Evolutionary conservation across 2,888 invertebrate species (phyloP), one percentile per base, ranked within the genome.

Genomic region (Drosophila hamatofila): DNA sequence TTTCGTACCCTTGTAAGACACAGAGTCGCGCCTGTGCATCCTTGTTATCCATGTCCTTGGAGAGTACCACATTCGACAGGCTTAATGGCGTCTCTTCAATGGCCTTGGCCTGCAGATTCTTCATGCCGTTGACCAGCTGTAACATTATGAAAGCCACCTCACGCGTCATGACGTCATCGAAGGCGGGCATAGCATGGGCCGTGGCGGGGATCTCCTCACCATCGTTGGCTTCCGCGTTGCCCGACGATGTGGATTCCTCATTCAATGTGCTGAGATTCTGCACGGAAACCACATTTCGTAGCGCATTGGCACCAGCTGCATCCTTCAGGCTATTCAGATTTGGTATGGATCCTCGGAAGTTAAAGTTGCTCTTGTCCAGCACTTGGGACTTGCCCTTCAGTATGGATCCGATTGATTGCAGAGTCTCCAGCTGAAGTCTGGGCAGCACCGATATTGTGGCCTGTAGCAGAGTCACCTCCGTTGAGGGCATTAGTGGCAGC

Each of bases 41-140:
- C 84, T 94, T 94, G 70, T 93, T 93, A 58, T 95, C 95, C 77
- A 94, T 92, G 81, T 94, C 97, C 87, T 95, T 95, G 78, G 96
- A 94, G 8, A 97, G 94, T 12, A 97, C 94, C 80, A 97, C 96
- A 76, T 96, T 96, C 37, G 95, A 95, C 66, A 97, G 92, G 73
- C 95, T 94, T 52, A 95, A 94, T 0, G 96, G 95, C 39, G 96
- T 94, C 83, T 97, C 97, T 90, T 97, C 97, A 27, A 96, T 95
- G 2, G 97, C 97, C 78, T 96, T 95, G 1, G 96, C 96, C 92
- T 97, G 97, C 27, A 97, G 93, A 88, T 95, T 96, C 91, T 97
- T 97, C 78, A 97, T 93, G 0, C 96, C 96, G 80, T 96, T 97
- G 30, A 97, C 96, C 69, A 97, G 93, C 88, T 97, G 97, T 60